Evolutionary conservation across 2,113 vertebrate species (phyloP).

Genomic region (Poecilia latipinna): DNA sequence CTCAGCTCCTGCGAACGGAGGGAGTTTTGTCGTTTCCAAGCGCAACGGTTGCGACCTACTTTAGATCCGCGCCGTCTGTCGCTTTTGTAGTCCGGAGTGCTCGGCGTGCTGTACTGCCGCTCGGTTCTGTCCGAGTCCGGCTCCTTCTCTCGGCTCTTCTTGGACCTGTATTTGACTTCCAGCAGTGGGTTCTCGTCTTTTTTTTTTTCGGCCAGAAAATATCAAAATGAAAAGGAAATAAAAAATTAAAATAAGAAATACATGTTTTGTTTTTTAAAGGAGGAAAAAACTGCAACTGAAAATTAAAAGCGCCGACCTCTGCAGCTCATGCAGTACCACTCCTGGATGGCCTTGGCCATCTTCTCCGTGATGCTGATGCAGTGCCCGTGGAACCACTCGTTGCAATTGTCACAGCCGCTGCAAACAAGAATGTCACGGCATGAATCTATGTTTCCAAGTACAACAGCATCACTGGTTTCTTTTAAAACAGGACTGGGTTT

Average conservation of each 20-base stretch:
- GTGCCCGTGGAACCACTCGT: constrained; percentile 94
- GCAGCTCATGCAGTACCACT: constrained; percentile 92
- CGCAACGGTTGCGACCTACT: constrained; percentile 53
- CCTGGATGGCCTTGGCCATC: constrained; percentile 91
- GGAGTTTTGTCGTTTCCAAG: too few relatives aligned
- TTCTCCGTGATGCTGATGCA: constrained; percentile 95
- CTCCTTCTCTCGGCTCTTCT: constrained; percentile 84
- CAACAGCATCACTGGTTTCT: too few relatives aligned
- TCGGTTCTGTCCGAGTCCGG: constrained; percentile 75
- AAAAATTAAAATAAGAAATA: too few relatives aligned
- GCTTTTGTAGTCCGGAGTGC: constrained; percentile 78
- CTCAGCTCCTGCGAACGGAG: background rate
- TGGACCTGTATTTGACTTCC: constrained; percentile 89
- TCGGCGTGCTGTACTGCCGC: constrained; percentile 72
- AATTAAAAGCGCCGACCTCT: constrained; percentile 75
- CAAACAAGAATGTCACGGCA: background rate
- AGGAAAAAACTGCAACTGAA: background rate
- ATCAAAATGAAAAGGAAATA: background rate
- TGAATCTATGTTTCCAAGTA: too few relatives aligned
- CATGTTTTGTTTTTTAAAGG: too few relatives aligned
- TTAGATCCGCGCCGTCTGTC: constrained; percentile 81
- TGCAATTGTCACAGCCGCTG: constrained; percentile 95
- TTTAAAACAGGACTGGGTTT: too few relatives aligned
- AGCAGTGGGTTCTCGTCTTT: constrained; percentile 84
- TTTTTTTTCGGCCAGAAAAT: background rate